phyloP scores from a whole-genome alignment of 1,140 invertebrate genomes.

The Bombus confusus region DNA sequence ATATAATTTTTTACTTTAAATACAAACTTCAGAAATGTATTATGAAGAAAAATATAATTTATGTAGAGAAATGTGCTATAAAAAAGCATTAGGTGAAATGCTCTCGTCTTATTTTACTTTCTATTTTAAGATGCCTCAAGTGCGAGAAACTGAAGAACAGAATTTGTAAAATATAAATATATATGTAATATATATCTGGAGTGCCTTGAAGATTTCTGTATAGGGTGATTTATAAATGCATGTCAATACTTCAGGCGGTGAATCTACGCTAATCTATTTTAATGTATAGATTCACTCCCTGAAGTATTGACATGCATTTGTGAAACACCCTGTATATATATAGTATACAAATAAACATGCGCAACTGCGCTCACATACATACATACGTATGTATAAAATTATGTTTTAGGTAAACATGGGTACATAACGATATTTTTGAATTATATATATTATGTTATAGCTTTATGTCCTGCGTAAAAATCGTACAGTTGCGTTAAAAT shows the following conservation, averaged over 20 bases:
- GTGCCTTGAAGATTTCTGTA: constrained; percentile 70
- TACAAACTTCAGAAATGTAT: constrained; percentile 18
- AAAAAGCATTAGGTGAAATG: constrained; percentile 25
- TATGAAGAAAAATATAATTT: constrained; percentile 32
- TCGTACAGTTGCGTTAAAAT: constrained; percentile 52
- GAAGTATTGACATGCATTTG: no score
- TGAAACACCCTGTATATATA: constrained; percentile 20
- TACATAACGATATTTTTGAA: constrained; percentile 67
- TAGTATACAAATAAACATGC: constrained; percentile 47
- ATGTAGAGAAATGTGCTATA: constrained; percentile 29
- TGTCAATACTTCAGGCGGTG: no score
- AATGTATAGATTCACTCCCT: no score
- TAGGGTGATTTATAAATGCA: no score
- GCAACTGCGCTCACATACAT: constrained; percentile 42
- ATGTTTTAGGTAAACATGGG: constrained; percentile 66
- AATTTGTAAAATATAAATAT: constrained; percentile 82
- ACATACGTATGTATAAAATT: constrained; percentile 59
- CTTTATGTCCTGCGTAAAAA: constrained; percentile 51
- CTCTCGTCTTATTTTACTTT: constrained; percentile 56
- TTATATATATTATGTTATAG: constrained; percentile 60
- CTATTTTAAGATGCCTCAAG: constrained; percentile 51
- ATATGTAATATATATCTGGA: constrained; percentile 74
- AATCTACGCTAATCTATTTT: no score
- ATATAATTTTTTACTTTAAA: constrained; percentile 45
- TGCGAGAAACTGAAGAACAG: constrained; percentile 58